Conservation (phyloP, 2,113 vertebrate species). For the Eidolon helvum region DNA sequence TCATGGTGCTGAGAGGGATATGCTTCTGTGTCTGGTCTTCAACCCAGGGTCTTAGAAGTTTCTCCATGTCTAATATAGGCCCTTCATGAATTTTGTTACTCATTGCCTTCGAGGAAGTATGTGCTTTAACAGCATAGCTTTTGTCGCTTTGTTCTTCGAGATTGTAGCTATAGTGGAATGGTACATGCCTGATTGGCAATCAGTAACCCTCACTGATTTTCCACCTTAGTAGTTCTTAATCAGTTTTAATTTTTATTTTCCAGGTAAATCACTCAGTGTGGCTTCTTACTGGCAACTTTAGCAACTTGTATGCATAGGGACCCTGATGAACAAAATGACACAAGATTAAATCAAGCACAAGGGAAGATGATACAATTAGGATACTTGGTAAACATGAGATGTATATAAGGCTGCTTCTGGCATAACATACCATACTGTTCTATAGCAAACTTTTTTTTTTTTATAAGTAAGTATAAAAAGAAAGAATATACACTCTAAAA, state of each 20-base stretch:
- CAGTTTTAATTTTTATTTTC: background rate
- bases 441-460: background rate
- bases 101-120: background rate
- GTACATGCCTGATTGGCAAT: background rate
- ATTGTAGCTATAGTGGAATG: background rate
- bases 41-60: background rate
- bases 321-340: background rate
- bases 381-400: background rate
- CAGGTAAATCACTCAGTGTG: background rate
- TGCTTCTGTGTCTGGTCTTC: background rate
- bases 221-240: background rate
- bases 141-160: background rate
- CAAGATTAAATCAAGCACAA: background rate
- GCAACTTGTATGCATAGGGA: background rate
- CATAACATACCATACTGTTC: background rate
- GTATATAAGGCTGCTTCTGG: background rate
- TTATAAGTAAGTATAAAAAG: background rate
- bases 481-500: background rate
- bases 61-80: background rate
- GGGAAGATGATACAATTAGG: background rate
- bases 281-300: background rate
- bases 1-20: background rate
- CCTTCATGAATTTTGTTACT: background rate
- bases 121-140: background rate
- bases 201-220: background rate